A percentile compares a stretch with the other conserved stretches of the same genome.
Conservation (phyloP, 1,140 invertebrate genomes). For the Luehdorfia chinensis region DNA sequence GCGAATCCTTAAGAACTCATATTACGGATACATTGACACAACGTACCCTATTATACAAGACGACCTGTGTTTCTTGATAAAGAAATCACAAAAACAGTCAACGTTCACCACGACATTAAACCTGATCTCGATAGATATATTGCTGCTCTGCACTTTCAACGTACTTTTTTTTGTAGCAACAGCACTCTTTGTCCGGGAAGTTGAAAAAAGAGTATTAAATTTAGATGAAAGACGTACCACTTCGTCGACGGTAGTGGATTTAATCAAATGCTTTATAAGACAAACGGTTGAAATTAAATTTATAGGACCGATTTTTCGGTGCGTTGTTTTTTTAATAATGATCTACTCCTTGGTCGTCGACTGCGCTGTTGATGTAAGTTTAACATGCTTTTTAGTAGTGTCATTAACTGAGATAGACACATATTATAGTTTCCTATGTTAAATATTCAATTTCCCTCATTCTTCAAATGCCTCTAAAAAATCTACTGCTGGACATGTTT, state of each 20-base stretch:
- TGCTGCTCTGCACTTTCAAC: conserved; percentile 49
- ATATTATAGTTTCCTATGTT: too few relatives aligned
- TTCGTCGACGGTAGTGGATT: conserved; percentile 41
- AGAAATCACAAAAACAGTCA: conserved; percentile 53
- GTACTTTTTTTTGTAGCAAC: conserved; percentile 43
- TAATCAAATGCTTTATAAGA: conserved; percentile 62
- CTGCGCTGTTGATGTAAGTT: conserved; percentile 67
- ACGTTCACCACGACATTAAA: conserved; percentile 53
- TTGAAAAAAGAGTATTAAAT: conserved; percentile 39
- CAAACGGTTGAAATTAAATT: conserved; percentile 61
- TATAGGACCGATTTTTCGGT: conserved; percentile 50
- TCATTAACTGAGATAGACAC: background rate
- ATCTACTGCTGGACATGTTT: too few relatives aligned
- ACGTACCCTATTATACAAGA: conserved; percentile 60
- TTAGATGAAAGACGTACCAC: conserved; percentile 33
- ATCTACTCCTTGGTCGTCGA: conserved; percentile 62
- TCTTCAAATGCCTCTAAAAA: too few relatives aligned
- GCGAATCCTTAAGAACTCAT: conserved; percentile 57
- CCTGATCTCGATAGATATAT: conserved; percentile 49
- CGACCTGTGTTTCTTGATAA: conserved; percentile 59
- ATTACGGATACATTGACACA: conserved; percentile 66
- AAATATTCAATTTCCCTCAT: too few relatives aligned
- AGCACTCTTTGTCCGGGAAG: conserved; percentile 36
- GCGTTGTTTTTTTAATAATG: conserved; percentile 44
- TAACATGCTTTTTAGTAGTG: background rate